A percentile compares a stretch with the other conserved stretches of the same genome.
Evolutionary conservation across 2,797 vertebrate genomes (phyloP).

Genomic region (Poecilia velifera): DNA sequence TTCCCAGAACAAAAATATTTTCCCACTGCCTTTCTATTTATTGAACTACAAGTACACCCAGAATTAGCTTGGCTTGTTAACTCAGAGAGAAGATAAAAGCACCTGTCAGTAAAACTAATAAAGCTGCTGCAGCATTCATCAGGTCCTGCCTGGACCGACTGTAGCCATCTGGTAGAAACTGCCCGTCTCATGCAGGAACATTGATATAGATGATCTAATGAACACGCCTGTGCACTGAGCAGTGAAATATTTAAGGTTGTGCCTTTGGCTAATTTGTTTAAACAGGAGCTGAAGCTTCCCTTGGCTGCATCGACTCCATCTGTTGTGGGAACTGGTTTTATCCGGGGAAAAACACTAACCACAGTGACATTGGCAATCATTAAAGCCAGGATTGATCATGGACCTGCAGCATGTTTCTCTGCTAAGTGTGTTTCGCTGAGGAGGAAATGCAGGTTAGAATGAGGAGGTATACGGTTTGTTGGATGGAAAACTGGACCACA

Average conservation of each 20-base stretch:
- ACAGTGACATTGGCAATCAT: constrained; percentile 54
- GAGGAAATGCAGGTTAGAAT: constrained; percentile 19
- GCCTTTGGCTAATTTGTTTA: constrained; percentile 77
- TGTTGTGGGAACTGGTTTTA: constrained; percentile 49
- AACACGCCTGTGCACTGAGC: constrained; percentile 60
- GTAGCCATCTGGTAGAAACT: constrained; percentile 67
- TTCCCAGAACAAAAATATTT: constrained; percentile 16
- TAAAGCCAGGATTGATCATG: constrained; percentile 52
- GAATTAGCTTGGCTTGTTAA: constrained; percentile 25
- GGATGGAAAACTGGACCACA: not conserved
- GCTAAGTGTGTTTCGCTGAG: constrained; percentile 14
- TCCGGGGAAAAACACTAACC: constrained; percentile 47
- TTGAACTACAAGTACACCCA: constrained; percentile 21
- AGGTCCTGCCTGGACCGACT: constrained; percentile 36
- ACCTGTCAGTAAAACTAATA: constrained; percentile 50
- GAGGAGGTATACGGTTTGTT: not conserved
- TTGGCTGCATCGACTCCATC: constrained; percentile 55
- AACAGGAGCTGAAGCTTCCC: constrained; percentile 52
- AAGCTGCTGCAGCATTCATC: constrained; percentile 36
- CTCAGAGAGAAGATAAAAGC: constrained; percentile 29
- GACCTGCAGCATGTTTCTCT: constrained; percentile 29
- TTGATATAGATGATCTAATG: constrained; percentile 71
- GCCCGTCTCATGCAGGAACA: constrained; percentile 47
- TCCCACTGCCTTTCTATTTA: not conserved
- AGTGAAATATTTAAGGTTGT: constrained; percentile 62